These are phyloP conservation scores for Epirrita christyi DNA, from an alignment of 2,888 invertebrate species.

Conservation along the genomic window DNA sequence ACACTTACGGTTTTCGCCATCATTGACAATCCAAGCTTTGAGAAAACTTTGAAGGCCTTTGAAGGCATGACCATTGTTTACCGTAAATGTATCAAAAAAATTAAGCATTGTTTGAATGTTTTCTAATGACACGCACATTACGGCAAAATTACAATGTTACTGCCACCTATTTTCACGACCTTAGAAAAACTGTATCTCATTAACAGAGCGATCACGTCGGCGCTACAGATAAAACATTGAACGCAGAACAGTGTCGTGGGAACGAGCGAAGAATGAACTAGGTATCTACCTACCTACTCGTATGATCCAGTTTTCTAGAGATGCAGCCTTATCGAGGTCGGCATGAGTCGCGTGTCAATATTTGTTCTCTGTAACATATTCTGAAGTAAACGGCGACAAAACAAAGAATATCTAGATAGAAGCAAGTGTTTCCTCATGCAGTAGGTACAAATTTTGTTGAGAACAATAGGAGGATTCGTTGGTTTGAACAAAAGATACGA, in stretches of 20 bases:
- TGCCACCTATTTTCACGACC: constrained; percentile 52
- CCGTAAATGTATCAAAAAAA: constrained; percentile 23
- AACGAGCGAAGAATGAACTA: constrained; percentile 69
- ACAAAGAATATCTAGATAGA: constrained; percentile 50
- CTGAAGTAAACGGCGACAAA: constrained; percentile 42
- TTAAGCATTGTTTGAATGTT: constrained; percentile 30
- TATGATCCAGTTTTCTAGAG: constrained; percentile 79
- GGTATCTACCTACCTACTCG: too few species aligned
- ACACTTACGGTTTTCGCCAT: constrained; percentile 44
- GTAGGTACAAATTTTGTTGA: constrained; percentile 27
- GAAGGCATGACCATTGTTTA: constrained; percentile 24
- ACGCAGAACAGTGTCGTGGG: constrained; percentile 74
- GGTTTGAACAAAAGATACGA: constrained; percentile 1
- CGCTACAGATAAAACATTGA: constrained; percentile 65
- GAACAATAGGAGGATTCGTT: constrained; percentile 22
- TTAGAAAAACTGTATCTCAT: constrained; percentile 68
- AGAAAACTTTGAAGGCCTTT: constrained; percentile 26
- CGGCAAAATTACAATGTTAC: constrained; percentile 32
- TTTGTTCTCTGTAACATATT: constrained; percentile 60
- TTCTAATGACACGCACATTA: constrained; percentile 32
- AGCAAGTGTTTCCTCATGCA: constrained; percentile 44
- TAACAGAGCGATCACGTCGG: constrained; percentile 73
- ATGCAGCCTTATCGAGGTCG: constrained; percentile 76
- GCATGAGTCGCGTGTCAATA: constrained; percentile 72
- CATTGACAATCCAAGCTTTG: constrained; percentile 51